Base-by-base conservation (phyloP, 2,797 vertebrate species). In the Limosa lapponica region DNA sequence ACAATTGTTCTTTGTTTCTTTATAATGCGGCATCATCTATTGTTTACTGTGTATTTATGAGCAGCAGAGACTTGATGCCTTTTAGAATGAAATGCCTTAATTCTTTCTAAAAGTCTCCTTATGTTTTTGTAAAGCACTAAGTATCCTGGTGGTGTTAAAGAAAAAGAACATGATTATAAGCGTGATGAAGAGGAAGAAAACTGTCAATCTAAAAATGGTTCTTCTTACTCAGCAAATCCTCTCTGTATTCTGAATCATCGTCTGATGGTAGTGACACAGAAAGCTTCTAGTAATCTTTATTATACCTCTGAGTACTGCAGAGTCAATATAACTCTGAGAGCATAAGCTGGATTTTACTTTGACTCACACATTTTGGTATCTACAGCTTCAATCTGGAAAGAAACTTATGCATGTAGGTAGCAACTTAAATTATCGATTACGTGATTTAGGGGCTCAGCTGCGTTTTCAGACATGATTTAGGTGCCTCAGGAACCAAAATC, bases 1-100 rank as follows among this genome's bases (percentile, higher is more conserved):
- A 51, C 52, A 61, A 13, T 92, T 87, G 48, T 57, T 95, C 86
- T 96, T 96, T 96, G 77, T 95, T 95, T 94, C 88, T 93, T 73
- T 82, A 32, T 90, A 84, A 95, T 92, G 83, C 3, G 0, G 52
- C 61, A 73, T 92, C 86, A 23, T 89, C 93, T 92, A 43, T 89
- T 96, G 90, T 92, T 96, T 93, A 71, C 71, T 65, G 23, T 51
- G 51, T 28, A 67, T 90, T 93, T 93, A 89, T 0, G 3, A 79
- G 64, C 55, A 87, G 62, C 71, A 90, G 64, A 80, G 67, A 10
- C 52, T 89, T 39, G 66, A 73, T 74, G 74, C 37, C 71, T 89
- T 87, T 92, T 46, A 71, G 54, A 77, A 24, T 2, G 0, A 89
- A 93, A 87, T 27, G 28, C 37, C 17, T 95, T 64, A 20, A 4